These are phyloP conservation scores for Gymnocypris eckloni DNA, from an alignment of 2,797 vertebrate genomes.

Conservation along the genomic window DNA sequence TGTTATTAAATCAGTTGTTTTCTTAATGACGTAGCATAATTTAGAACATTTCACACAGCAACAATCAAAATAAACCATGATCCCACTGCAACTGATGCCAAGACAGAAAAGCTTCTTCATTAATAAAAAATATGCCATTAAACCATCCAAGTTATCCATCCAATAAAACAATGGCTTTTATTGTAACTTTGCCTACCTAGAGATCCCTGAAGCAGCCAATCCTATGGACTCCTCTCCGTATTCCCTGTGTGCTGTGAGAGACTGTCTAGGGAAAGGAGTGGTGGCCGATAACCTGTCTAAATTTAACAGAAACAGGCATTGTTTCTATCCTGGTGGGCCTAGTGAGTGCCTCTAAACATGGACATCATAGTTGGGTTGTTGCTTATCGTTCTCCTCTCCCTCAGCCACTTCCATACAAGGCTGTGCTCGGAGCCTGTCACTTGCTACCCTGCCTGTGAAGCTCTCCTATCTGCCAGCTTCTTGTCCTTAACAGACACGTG, in stretches of 20 bases:
- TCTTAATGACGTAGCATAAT: neutral
- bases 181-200: neutral
- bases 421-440: constrained; percentile 71
- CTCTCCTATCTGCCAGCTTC: constrained; percentile 83
- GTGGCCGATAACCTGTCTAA: constrained; percentile 78
- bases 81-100: neutral
- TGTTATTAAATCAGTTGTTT: neutral
- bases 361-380: constrained; percentile 83
- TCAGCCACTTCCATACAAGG: constrained; percentile 94
- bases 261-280: constrained; percentile 71
- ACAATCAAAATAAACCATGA: constrained; percentile 8
- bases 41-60: constrained; percentile 3
- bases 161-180: neutral
- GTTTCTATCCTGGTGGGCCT: constrained; percentile 80
- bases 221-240: constrained; percentile 12
- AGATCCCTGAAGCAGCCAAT: neutral
- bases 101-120: neutral
- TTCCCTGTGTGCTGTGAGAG: constrained; percentile 56
- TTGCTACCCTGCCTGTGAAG: constrained; percentile 80
- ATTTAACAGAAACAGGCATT: constrained; percentile 86
- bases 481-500: constrained; percentile 79
- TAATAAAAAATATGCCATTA: neutral
- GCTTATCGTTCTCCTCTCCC: constrained; percentile 88
- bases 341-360: constrained; percentile 90
- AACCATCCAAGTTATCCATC: neutral